Conservation (phyloP, 2,797 vertebrate species). For the Danio aesculapii region DNA sequence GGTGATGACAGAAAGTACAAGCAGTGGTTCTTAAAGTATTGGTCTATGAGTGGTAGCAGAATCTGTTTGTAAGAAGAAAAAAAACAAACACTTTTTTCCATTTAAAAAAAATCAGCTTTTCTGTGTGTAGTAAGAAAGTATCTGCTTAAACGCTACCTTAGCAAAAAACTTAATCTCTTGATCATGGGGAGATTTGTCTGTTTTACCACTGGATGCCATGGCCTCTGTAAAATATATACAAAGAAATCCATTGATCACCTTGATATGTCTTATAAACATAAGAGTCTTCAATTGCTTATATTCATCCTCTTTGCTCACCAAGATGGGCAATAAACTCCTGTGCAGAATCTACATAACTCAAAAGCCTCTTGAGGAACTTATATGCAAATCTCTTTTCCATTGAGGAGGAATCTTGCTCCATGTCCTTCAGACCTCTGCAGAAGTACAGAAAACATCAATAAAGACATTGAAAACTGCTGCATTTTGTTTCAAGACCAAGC, state of each 20-base stretch:
- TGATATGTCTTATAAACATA: neutral
- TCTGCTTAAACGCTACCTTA: conserved; percentile 82
- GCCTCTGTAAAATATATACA: conserved; percentile 87
- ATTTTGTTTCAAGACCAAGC: neutral
- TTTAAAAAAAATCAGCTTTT: neutral
- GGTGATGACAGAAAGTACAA: conserved; percentile 98
- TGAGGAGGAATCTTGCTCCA: conserved; percentile 93
- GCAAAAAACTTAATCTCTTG: conserved; percentile 99
- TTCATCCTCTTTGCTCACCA: conserved; percentile 77
- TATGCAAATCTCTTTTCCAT: conserved; percentile 96
- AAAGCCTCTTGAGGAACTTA: conserved; percentile 94
- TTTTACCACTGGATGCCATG: conserved; percentile 95
- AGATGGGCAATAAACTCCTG: conserved; percentile 99
- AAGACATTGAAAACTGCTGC: neutral
- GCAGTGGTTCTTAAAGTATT: conserved; percentile 96
- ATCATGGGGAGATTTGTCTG: conserved; percentile 96
- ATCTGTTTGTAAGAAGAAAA: conserved; percentile 76
- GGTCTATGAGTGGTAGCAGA: conserved; percentile 92
- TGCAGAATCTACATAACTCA: conserved; percentile 94
- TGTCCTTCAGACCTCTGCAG: conserved; percentile 87
- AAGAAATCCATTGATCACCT: conserved; percentile 1
- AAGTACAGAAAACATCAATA: neutral
- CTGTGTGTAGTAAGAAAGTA: neutral
- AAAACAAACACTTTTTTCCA: too few relatives aligned
- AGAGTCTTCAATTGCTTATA: neutral